These are phyloP conservation scores for Gorsachius magnificus DNA, from an alignment of 2,797 vertebrate species.

Conservation along the genomic window DNA sequence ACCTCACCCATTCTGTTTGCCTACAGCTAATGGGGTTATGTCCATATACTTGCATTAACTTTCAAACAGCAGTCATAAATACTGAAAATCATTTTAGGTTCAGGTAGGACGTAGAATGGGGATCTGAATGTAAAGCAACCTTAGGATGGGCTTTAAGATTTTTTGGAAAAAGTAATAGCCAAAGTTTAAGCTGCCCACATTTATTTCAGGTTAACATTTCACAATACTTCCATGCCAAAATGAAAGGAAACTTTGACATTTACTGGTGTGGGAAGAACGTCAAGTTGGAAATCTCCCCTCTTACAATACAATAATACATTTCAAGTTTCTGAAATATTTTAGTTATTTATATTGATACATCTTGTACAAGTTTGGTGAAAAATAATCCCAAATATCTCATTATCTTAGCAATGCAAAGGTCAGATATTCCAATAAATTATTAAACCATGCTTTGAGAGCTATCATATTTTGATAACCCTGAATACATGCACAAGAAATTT, in stretches of 20 bases:
- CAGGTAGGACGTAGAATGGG: background rate
- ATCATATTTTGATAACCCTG: background rate
- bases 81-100: background rate
- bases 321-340: background rate
- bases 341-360: background rate
- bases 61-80: background rate
- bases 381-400: background rate
- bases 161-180: background rate
- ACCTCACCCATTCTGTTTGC: background rate
- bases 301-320: background rate
- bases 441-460: background rate
- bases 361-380: background rate
- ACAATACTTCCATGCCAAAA: background rate
- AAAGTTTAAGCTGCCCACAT: background rate
- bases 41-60: background rate
- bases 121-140: background rate
- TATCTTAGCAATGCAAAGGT: background rate
- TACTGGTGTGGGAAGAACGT: background rate
- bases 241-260: background rate
- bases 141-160: background rate
- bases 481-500: background rate
- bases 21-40: background rate
- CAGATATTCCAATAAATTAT: background rate
- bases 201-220: background rate
- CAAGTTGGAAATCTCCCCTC: background rate